These are phyloP conservation scores for Glyptemys insculpta DNA, from an alignment of 2,797 vertebrate species.

Conservation along the genomic window DNA sequence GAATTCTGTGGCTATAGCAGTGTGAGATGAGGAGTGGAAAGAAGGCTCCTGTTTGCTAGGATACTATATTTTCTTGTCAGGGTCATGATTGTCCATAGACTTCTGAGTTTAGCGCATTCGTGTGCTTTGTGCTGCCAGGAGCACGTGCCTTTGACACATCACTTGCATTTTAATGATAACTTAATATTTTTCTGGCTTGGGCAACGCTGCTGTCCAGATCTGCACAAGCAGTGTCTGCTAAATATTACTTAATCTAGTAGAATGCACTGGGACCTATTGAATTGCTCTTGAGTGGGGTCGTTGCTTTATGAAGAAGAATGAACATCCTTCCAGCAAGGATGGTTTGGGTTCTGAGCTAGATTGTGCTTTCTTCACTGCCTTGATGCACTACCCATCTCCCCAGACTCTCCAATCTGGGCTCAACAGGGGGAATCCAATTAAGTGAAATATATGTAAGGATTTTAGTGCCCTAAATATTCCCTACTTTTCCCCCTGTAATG, in stretches of 20 bases:
- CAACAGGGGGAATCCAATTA: neutral
- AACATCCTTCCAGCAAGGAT: accelerated
- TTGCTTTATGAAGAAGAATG: neutral
- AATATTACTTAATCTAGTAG: accelerated
- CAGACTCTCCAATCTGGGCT: neutral
- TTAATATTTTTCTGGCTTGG: neutral
- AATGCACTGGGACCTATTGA: neutral
- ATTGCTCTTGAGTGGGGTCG: accelerated
- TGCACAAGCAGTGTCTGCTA: accelerated
- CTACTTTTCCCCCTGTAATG: neutral
- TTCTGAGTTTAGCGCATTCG: neutral
- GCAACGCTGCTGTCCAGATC: accelerated
- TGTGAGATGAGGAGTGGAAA: neutral
- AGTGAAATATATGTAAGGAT: neutral
- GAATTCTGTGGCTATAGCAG: neutral
- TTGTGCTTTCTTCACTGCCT: neutral
- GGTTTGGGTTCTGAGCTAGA: neutral
- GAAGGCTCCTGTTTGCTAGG: neutral
- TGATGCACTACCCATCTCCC: neutral
- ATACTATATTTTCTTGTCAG: neutral
- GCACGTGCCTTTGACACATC: too few species aligned
- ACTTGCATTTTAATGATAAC: accelerated
- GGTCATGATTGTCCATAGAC: accelerated
- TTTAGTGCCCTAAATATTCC: neutral
- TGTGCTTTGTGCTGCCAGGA: neutral